phyloP scores from a whole-genome alignment of 2,797 vertebrate species.

The Ceryle rudis region DNA sequence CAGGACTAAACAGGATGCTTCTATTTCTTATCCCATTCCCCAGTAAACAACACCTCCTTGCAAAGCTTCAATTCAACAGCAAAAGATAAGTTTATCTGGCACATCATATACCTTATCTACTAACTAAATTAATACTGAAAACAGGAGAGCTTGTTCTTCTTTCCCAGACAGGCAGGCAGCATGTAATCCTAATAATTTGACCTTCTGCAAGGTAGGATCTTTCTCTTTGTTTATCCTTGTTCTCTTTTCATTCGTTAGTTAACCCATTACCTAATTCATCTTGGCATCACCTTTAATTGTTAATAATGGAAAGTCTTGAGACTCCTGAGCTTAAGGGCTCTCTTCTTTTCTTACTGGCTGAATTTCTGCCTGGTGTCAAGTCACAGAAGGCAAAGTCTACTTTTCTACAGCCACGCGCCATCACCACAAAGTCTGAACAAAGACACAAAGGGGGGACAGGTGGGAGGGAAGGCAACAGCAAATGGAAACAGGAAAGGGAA shows the following conservation, averaged over 20 bases:
- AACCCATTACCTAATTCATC: constrained; percentile 35
- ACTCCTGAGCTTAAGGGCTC: not conserved
- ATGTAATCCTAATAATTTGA: not conserved
- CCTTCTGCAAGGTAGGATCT: constrained; percentile 7
- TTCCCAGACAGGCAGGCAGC: constrained; percentile 16
- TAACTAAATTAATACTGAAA: constrained; percentile 27
- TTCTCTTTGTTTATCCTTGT: constrained; percentile 14
- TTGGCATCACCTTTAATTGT: constrained; percentile 69
- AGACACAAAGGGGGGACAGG: not conserved
- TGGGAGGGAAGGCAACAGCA: not conserved
- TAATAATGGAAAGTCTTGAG: constrained; percentile 62
- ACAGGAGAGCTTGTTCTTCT: not conserved
- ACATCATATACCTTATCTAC: not conserved
- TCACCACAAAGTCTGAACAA: not conserved
- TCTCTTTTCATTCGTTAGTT: constrained; percentile 16
- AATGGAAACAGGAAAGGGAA: not conserved
- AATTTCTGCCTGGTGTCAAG: constrained; percentile 51
- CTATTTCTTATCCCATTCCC: not conserved
- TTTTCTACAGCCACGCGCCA: not conserved
- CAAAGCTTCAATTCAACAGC: not conserved
- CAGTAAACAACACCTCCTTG: not conserved
- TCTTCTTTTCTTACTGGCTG: constrained; percentile 49
- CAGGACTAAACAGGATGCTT: constrained; percentile 18
- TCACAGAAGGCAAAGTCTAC: constrained; percentile 32
- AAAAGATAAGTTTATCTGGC: not conserved